Base-by-base conservation (phyloP, 2,888 invertebrate genomes). In the Drosophila prostipennis region DNA sequence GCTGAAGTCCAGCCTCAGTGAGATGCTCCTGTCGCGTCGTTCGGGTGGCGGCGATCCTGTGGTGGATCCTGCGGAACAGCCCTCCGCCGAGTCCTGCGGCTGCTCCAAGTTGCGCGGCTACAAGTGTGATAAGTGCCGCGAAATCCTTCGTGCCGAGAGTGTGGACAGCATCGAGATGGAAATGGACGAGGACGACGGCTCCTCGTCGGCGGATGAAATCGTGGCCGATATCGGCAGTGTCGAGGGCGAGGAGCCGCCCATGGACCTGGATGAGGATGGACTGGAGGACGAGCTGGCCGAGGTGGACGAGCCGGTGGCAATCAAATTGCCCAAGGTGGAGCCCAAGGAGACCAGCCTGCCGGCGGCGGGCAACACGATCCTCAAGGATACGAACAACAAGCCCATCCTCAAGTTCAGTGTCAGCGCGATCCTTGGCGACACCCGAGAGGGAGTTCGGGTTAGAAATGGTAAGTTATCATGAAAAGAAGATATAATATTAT, bases 341-440 rank as follows among this genome's bases (percentile, higher is more conserved):
- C 80, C 84, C 52, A 86, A 74, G 60, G 85, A 76, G 32, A 37
- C 52, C 19, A 79, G 23, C 70, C 56, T 82, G 84, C 61, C 64
- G 46, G 23, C 54, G 83, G 53, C 29, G 23, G 57, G 56, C 48
- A 55, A 45, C 36, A 92, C 92, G 40, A 87, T 92, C 40, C 77
- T 92, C 42, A 92, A 92, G 89, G 92, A 92, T 81, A 91, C 78
- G 76, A 91, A 75, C 60, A 93, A 92, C 86, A 96, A 96, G 88
- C 97, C 97, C 19, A 94, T 96, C 89, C 93, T 97, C 85, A 97
- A 97, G 92, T 98, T 98, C 92, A 97, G 97, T 94, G 97, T 98
- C 75, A 97, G 96, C 93, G 97, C 97, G 48, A 98, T 98, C 82
- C 93, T 98, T 85, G 97, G 97, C 56, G 92, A 92, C 77, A 92